Conservation (phyloP, 1,140 invertebrate genomes). For the Camponotus vicinus region DNA sequence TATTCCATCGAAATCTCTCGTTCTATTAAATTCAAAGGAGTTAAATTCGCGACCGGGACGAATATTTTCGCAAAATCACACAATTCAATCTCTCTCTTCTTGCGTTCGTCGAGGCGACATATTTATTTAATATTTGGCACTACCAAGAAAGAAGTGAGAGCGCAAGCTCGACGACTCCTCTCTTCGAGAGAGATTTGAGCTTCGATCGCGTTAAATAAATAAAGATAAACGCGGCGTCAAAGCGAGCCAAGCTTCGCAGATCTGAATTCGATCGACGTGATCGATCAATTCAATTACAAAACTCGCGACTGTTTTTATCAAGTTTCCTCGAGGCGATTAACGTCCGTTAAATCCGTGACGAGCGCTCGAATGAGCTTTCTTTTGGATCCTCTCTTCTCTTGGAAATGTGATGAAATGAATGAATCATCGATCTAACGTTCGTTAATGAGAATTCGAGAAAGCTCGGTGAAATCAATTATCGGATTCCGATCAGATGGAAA, state of each 20-base stretch:
- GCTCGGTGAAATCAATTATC: slow-evolving; percentile 31
- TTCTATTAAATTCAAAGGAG: not conserved
- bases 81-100: not conserved
- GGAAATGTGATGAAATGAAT: not conserved
- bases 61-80: not conserved
- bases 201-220: slow-evolving; percentile 55
- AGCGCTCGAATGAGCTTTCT: slow-evolving; percentile 8
- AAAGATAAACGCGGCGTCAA: slow-evolving; percentile 40
- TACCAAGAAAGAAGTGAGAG: slow-evolving; percentile 5
- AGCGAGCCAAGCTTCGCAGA: slow-evolving; percentile 29
- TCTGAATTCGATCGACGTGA: slow-evolving; percentile 16
- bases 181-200: slow-evolving; percentile 22
- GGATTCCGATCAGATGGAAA: slow-evolving; percentile 9
- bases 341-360: slow-evolving; percentile 17
- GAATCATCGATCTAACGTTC: slow-evolving; percentile 12
- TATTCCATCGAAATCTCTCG: not conserved
- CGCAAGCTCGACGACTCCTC: slow-evolving; percentile 21
- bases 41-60: not conserved
- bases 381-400: not conserved
- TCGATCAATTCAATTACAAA: slow-evolving; percentile 37
- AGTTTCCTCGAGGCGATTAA: slow-evolving; percentile 35
- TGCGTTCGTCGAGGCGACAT: not conserved
- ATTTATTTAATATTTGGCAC: slow-evolving; percentile 57
- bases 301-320: slow-evolving; percentile 38
- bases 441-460: slow-evolving; percentile 38